phyloP scores from a whole-genome alignment of 1,140 invertebrate genomes.

The Atopsyche davidsoni region DNA sequence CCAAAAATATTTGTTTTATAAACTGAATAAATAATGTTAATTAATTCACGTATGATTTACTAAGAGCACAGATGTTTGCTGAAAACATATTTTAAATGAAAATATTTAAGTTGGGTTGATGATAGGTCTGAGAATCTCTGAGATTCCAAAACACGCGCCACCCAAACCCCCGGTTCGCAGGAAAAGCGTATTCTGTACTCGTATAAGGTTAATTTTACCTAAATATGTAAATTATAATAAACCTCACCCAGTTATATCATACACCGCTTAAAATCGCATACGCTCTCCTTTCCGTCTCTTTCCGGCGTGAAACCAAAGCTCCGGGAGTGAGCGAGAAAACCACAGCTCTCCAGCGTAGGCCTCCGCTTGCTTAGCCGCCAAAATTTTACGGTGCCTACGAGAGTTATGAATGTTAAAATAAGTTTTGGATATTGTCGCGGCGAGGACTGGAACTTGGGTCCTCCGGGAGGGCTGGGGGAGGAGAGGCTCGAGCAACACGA shows the following conservation, averaged over 20 bases:
- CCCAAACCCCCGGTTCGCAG: not conserved
- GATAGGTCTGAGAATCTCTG: not conserved
- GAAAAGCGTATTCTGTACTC: constrained; percentile 12
- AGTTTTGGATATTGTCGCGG: constrained; percentile 30
- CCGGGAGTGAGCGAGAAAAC: not conserved
- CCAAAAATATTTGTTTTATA: too few relatives aligned
- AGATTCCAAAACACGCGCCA: constrained; percentile 8
- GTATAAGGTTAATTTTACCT: constrained; percentile 29
- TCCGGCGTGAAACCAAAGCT: not conserved
- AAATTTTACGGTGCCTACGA: constrained; percentile 29
- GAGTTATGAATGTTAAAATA: constrained; percentile 32
- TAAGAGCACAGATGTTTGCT: not conserved
- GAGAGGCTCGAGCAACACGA: not conserved
- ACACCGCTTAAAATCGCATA: constrained; percentile 11
- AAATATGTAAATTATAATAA: constrained; percentile 32
- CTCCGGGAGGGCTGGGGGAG: constrained; percentile 20
- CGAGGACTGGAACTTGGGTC: constrained; percentile 24
- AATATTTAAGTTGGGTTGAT: too few relatives aligned
- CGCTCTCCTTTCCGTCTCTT: not conserved
- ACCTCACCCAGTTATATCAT: constrained; percentile 21
- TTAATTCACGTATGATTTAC: constrained; percentile 1
- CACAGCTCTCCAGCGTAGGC: not conserved
- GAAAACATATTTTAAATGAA: too few relatives aligned
- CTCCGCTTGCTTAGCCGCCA: constrained; percentile 11
- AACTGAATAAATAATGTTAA: too few relatives aligned